These are phyloP conservation scores for Australoheros facetus DNA, from an alignment of 2,797 vertebrate genomes.

Conservation along the genomic window DNA sequence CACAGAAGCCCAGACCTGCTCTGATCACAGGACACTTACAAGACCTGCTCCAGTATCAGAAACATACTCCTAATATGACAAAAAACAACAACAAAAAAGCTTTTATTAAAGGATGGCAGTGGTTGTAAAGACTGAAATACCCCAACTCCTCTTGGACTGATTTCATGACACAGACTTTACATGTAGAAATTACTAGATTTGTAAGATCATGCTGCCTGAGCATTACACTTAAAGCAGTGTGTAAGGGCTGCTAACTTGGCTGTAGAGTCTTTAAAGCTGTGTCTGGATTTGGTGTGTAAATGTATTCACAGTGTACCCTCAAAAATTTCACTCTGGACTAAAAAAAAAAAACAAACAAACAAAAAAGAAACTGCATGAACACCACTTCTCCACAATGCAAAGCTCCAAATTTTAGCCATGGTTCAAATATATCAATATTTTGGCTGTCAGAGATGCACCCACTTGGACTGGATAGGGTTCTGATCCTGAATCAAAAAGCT, in stretches of 20 bases:
- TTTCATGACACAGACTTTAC: neutral
- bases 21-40: neutral
- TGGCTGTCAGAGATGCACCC: too few species aligned
- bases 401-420: neutral
- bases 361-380: neutral
- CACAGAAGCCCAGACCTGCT: neutral
- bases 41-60: neutral
- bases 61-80: neutral
- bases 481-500: neutral
- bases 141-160: neutral
- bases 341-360: accelerated
- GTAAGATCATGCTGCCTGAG: neutral
- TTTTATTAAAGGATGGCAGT: neutral
- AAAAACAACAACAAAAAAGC: neutral
- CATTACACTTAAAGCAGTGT: neutral
- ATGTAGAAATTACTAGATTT: accelerated
- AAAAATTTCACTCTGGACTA: neutral
- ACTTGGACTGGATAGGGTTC: neutral
- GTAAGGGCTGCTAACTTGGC: accelerated
- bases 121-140: neutral
- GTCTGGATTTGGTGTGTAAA: neutral
- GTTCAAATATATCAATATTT: neutral
- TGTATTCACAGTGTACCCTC: neutral
- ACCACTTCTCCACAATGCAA: neutral
- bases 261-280: neutral